These are phyloP conservation scores for Gallinago media DNA, from an alignment of 2,113 vertebrate genomes.

Conservation along the genomic window DNA sequence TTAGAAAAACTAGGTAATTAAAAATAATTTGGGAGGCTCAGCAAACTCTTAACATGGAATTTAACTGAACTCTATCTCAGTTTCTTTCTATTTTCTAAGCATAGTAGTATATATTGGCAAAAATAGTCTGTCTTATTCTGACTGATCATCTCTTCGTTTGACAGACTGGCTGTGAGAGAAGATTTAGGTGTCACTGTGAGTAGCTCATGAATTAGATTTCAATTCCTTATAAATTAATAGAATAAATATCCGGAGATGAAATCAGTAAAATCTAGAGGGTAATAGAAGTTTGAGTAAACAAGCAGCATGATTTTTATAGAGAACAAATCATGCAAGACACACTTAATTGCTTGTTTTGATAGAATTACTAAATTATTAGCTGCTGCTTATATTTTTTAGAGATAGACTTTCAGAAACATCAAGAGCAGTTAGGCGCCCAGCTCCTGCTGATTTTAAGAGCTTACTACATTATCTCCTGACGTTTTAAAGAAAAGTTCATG, in stretches of 20 bases:
- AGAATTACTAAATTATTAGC: constrained; percentile 52
- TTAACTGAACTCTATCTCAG: neutral
- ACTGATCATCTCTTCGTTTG: constrained; percentile 9
- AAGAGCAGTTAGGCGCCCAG: neutral
- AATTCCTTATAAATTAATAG: constrained; percentile 32
- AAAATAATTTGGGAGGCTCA: neutral
- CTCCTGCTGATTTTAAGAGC: constrained; percentile 29
- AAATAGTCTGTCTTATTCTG: neutral
- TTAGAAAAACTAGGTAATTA: neutral
- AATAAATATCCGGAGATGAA: neutral
- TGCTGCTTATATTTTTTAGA: constrained; percentile 17
- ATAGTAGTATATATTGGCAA: neutral
- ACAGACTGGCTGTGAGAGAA: constrained; percentile 10
- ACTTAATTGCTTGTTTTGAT: constrained; percentile 57
- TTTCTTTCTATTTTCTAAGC: neutral
- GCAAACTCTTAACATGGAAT: neutral
- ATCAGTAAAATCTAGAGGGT: constrained; percentile 35
- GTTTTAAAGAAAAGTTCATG: constrained; percentile 15
- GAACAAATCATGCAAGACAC: constrained; percentile 60
- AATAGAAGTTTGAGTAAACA: constrained; percentile 56
- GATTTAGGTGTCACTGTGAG: constrained; percentile 21
- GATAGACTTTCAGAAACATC: constrained; percentile 6
- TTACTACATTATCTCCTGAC: neutral
- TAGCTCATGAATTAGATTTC: constrained; percentile 47
- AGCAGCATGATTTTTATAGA: constrained; percentile 58